Conservation (phyloP, 2,888 invertebrate genomes). For the Ichneumon xanthorius region DNA sequence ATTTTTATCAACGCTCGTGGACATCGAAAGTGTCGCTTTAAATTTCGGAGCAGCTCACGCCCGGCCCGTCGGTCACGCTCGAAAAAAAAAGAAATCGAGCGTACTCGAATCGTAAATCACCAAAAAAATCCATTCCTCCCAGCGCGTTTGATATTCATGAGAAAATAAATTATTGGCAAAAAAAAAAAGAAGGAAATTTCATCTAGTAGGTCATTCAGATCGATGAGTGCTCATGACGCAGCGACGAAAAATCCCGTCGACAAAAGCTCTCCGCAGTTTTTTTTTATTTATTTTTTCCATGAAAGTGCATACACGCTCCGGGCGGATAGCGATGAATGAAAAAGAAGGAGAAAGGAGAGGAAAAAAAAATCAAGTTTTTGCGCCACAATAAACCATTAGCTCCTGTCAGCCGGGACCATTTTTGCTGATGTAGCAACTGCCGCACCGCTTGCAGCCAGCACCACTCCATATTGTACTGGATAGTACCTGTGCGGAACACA, state of each 20-base stretch:
- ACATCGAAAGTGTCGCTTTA: too few relatives aligned
- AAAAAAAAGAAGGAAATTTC: slow-evolving; percentile 1
- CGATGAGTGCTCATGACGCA: slow-evolving; percentile 4
- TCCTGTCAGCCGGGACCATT: slow-evolving; percentile 24
- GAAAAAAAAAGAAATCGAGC: neutral
- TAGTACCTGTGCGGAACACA: neutral
- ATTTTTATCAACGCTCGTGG: too few relatives aligned
- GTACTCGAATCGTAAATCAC: neutral
- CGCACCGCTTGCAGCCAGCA: neutral
- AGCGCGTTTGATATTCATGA: slow-evolving; percentile 15
- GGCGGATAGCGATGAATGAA: slow-evolving; percentile 2
- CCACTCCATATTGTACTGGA: neutral
- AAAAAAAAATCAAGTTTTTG: neutral
- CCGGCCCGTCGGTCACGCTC: too few relatives aligned
- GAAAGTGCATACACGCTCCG: slow-evolving; percentile 3
- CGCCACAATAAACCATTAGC: slow-evolving; percentile 27
- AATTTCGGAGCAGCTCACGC: neutral
- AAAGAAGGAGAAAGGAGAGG: neutral
- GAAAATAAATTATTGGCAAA: slow-evolving; percentile 23
- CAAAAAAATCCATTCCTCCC: neutral
- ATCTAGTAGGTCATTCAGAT: neutral
- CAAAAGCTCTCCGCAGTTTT: too few relatives aligned
- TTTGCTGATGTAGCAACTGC: slow-evolving; percentile 2
- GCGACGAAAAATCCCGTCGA: neutral
- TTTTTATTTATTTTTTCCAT: neutral